phyloP scores from a whole-genome alignment of 2,888 invertebrate genomes.

The Drosophila kuntzei region DNA sequence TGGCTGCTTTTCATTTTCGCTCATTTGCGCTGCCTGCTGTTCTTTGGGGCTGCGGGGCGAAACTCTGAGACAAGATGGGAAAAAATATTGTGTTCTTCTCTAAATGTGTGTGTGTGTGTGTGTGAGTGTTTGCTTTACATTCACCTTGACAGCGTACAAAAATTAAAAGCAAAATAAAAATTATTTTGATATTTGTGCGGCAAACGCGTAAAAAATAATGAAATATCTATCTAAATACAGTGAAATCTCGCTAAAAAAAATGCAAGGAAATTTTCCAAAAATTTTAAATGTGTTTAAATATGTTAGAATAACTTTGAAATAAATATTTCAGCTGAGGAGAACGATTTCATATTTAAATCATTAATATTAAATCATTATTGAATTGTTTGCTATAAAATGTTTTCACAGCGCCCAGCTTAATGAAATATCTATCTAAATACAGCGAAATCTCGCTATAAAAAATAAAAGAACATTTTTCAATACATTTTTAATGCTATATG shows the following conservation, averaged over 20 bases:
- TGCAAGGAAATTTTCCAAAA: not conserved
- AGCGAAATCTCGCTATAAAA: constrained; percentile 23
- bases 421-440: constrained; percentile 46
- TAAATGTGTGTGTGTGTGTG: constrained; percentile 6
- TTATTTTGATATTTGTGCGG: constrained; percentile 61
- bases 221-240: constrained; percentile 45
- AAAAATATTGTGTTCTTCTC: constrained; percentile 48
- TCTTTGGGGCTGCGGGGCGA: constrained; percentile 20
- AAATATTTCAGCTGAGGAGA: not conserved
- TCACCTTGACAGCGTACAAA: constrained; percentile 75
- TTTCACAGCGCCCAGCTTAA: constrained; percentile 42
- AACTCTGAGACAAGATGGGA: constrained; percentile 59
- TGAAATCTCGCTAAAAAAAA: constrained; percentile 12
- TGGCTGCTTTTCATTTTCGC: constrained; percentile 47
- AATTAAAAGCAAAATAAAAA: constrained; percentile 67
- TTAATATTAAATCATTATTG: too few relatives aligned
- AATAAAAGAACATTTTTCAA: not conserved
- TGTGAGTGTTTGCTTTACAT: constrained; percentile 66
- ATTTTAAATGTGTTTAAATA: too few relatives aligned
- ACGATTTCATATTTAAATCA: too few relatives aligned
- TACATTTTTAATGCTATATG: too few relatives aligned
- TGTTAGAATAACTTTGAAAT: too few relatives aligned
- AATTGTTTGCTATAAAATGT: not conserved
- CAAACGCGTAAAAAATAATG: constrained; percentile 54
- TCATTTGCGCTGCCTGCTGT: constrained; percentile 41